Conservation (phyloP, 2,888 invertebrate species). For the Archips xylosteana region DNA sequence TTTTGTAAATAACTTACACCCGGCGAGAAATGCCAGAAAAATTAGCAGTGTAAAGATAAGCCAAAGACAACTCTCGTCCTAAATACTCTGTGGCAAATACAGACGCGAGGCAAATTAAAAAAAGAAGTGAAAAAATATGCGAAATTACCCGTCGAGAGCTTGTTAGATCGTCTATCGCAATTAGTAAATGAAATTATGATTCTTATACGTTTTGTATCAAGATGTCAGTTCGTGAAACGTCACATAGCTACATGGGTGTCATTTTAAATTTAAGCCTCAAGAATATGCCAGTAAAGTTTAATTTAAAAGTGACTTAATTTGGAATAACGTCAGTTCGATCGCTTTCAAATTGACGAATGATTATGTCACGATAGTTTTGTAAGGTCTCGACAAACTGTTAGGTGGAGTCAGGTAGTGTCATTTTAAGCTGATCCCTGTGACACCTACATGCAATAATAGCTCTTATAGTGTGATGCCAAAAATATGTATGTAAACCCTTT, state of each 20-base stretch:
- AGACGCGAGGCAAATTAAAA: neutral
- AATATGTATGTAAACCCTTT: too few species aligned
- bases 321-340: neutral
- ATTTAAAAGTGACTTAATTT: neutral
- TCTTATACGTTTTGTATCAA: neutral
- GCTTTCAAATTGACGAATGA: slow-evolving; percentile 14
- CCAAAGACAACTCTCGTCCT: too few species aligned
- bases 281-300: neutral
- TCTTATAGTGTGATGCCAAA: too few species aligned
- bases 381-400: neutral
- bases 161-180: slow-evolving; percentile 10
- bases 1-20: too few species aligned
- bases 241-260: neutral
- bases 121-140: neutral
- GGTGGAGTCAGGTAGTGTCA: neutral
- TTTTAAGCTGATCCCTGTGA: neutral
- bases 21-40: too few species aligned
- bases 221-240: neutral
- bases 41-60: too few species aligned
- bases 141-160: slow-evolving; percentile 9
- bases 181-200: slow-evolving; percentile 9
- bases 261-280: neutral
- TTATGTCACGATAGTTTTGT: slow-evolving; percentile 8
- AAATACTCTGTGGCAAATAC: neutral
- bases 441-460: too few species aligned